Base-by-base conservation (phyloP, 2,888 invertebrate species). In the Therioaphis trifolii region DNA sequence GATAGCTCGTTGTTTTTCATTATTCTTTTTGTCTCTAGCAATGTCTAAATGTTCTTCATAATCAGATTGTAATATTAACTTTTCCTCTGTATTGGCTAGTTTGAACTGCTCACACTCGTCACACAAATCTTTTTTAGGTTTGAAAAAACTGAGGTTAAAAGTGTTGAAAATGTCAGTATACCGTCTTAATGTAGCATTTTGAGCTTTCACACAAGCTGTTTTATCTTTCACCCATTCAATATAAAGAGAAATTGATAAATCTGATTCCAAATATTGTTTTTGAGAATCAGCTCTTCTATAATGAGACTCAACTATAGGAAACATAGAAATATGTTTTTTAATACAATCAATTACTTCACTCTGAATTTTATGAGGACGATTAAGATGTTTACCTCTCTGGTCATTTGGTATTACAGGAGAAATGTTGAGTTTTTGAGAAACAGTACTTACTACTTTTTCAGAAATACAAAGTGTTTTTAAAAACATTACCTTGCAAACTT, bases 1-100 rank as follows among this genome's bases (percentile, higher is more conserved):
- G 9, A 3, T 9, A 18, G 55, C 15, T 40, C 43, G 18, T 27
- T 21, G 0, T 61, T 75, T 76, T n/a, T 63, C 61, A 61, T 12
- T 27, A 46, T 76, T 76, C 27, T 76, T 76, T 63, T 40, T 61
- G 1, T 74, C 74, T 74, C 55, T 55, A 12, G 74, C 74, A 4
- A 72, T n/a, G 21, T 7, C 35, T 4, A 55, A 18, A 12, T 35
- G 74, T 21, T 55, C 35, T 46, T 71, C 71, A 49, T 71, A 43
- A 21, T n/a, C 12, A 69, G 46, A 46, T 24, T 69, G 69, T 69
- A 24, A 43, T 15, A 46, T 69, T 7, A 24, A 9, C 40, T 69
- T 71, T 71, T 71, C 2, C 49, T 71, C 18, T 71, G 71, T 24
- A n/a, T 15, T 71, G 9, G 27, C 14, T 71, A 71, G 18, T 18